Evolutionary conservation across 2,888 invertebrate genomes (phyloP).

Genomic region (Ectemnius continuus): DNA sequence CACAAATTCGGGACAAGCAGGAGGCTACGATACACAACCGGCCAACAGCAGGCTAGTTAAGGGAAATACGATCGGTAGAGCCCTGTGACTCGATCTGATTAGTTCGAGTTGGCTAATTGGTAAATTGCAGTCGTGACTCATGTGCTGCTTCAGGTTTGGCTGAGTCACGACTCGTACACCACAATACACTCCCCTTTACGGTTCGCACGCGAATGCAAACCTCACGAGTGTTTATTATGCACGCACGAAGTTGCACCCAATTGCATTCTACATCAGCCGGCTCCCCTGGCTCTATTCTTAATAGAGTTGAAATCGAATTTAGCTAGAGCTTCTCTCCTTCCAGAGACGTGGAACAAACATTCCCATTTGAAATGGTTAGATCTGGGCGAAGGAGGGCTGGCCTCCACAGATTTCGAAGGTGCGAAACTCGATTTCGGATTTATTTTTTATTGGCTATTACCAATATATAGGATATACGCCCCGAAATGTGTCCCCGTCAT

Average conservation of each 20-base stretch:
- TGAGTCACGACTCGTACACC: conserved; percentile 59
- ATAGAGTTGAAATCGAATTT: conserved; percentile 15
- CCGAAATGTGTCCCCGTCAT: neutral
- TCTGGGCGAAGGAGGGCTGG: too few relatives aligned
- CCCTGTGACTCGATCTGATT: conserved; percentile 68
- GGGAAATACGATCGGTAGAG: conserved; percentile 45
- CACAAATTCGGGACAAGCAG: conserved; percentile 17
- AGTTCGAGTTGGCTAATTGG: conserved; percentile 70
- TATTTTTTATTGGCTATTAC: neutral
- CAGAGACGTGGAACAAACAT: too few relatives aligned
- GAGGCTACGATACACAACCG: conserved; percentile 11
- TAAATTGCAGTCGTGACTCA: conserved; percentile 71
- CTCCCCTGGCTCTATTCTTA: too few relatives aligned
- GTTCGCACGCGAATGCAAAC: conserved; percentile 55
- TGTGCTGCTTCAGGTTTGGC: conserved; percentile 46
- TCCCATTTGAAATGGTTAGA: too few relatives aligned
- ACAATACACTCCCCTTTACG: conserved; percentile 53
- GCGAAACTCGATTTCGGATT: too few relatives aligned
- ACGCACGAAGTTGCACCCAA: conserved; percentile 24
- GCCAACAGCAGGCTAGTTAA: conserved; percentile 43
- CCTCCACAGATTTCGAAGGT: too few relatives aligned
- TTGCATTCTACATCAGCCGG: too few relatives aligned
- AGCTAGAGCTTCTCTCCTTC: too few relatives aligned
- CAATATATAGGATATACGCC: conserved; percentile 8
- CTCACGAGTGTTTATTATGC: conserved; percentile 40